Percentiles rank a stretch among this genome's conserved stretches.
These are phyloP conservation scores for Ophion slaviceki DNA, from an alignment of 2,888 invertebrate genomes.

Conservation along the genomic window DNA sequence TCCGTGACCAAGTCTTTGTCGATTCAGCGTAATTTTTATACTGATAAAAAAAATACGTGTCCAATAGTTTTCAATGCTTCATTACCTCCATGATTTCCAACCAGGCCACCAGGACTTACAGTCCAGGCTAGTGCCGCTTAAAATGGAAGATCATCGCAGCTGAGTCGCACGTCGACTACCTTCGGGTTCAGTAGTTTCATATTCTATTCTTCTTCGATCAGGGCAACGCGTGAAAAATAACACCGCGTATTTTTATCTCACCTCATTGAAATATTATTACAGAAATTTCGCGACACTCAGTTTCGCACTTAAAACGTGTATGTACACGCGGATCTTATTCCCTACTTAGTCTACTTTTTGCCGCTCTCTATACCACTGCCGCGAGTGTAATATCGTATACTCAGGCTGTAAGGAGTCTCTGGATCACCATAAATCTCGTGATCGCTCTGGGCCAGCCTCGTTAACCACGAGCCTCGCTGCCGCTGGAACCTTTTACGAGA, in stretches of 20 bases:
- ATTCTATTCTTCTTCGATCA: too few species aligned
- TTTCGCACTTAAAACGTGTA: slow-evolving; percentile 20
- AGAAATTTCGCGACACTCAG: slow-evolving; percentile 22
- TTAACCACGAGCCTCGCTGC: slow-evolving; percentile 61
- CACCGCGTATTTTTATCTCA: background rate
- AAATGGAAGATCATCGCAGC: too few species aligned
- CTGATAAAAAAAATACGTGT: too few species aligned
- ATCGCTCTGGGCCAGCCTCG: slow-evolving; percentile 63
- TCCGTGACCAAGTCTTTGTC: background rate
- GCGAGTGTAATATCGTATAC: slow-evolving; percentile 31
- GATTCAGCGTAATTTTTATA: background rate
- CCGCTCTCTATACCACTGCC: slow-evolving; percentile 5
- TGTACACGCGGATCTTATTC: slow-evolving; percentile 25
- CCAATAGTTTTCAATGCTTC: too few species aligned
- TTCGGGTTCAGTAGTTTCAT: too few species aligned
- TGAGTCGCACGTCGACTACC: too few species aligned
- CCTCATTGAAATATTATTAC: slow-evolving; percentile 21
- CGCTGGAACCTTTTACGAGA: slow-evolving; percentile 70
- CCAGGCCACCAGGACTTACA: too few species aligned
- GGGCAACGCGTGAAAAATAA: background rate
- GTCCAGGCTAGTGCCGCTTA: too few species aligned
- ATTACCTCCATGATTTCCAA: too few species aligned
- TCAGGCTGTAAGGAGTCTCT: slow-evolving; percentile 57
- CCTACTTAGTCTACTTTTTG: slow-evolving; percentile 35
- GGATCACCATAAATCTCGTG: slow-evolving; percentile 67